Base-by-base conservation (phyloP, 2,797 vertebrate species). In the Gobio occitaniae region DNA sequence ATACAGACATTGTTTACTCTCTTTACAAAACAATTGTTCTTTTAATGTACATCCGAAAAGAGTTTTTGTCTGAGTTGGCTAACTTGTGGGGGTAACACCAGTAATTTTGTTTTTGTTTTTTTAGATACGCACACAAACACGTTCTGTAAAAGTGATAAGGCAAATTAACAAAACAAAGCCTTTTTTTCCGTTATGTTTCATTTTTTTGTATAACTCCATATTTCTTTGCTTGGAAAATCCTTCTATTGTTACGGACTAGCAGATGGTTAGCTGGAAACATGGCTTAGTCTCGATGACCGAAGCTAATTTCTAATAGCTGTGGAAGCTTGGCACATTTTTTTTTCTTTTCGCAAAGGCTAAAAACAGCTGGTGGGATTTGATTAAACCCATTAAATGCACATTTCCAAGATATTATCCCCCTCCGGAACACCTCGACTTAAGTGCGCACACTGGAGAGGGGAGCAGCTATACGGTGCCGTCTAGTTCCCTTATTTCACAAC, bases 251-350 rank as follows among this genome's bases (percentile, higher is more conserved):
- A 92, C 94, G 95, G 95, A 94, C 96, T 96, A 97, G 97, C 97
- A 99, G 97, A 98, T 99, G 97, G 97, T 97, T 97, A 96, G 96
- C 96, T 97, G 97, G 97, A 98, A 97, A 96, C 96, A 95, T 95
- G 93, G 95, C 95, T 97, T 95, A 96, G 96, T 96, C 97, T 90
- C 92, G 88, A 94, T 98, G 97, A 98, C 97, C 97, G 97, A 97
- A 96, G 98, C 98, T 95, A 98, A 98, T 98, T 96, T 97, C 96
- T 95, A 97, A 97, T 97, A 97, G 97, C 96, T 97, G 96, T 97
- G 96, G 96, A 96, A 96, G 96, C 95, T 96, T 96, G 95, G 96
- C 96, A 97, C 96, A 96, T 97, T 97, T 96, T 95, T n/a, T 96
- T 96, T 95, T 94, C 94, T 95, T 96, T 96, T 95, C 96, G 94